Evolutionary conservation across 2,888 invertebrate genomes (phyloP).

Genomic region (Tenthredo amoena): DNA sequence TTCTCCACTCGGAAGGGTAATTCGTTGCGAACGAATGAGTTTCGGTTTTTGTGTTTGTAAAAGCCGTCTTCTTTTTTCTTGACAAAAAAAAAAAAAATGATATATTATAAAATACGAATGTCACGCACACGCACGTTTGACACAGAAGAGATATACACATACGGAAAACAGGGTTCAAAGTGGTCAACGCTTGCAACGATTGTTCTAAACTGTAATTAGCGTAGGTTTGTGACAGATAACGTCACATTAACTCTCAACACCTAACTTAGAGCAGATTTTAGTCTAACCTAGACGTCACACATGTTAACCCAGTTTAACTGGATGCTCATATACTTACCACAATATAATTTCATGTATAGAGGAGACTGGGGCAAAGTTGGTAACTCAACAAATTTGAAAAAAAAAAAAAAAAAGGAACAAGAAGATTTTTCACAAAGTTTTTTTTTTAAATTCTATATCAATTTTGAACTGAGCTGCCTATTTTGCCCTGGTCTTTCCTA

Average conservation of each 20-base stretch:
- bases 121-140: background rate
- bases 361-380: no score
- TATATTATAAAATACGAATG: background rate
- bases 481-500: no score
- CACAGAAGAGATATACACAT: background rate
- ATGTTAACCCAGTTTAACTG: slow-evolving; percentile 47
- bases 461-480: no score
- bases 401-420: no score
- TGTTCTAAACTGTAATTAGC: slow-evolving; percentile 36
- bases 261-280: slow-evolving; percentile 43
- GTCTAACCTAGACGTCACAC: slow-evolving; percentile 42
- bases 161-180: background rate
- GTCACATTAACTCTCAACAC: slow-evolving; percentile 12
- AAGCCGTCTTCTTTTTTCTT: background rate
- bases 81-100: background rate
- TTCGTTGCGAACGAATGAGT: no score
- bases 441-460: background rate
- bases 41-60: background rate
- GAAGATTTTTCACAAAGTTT: background rate
- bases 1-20: no score
- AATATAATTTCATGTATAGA: background rate
- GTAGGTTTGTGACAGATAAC: slow-evolving; percentile 39
- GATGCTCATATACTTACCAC: slow-evolving; percentile 34
- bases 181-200: slow-evolving; percentile 21
- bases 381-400: no score